Base-by-base conservation (phyloP, 1,140 invertebrate genomes). In the Drosophila sechellia region DNA sequence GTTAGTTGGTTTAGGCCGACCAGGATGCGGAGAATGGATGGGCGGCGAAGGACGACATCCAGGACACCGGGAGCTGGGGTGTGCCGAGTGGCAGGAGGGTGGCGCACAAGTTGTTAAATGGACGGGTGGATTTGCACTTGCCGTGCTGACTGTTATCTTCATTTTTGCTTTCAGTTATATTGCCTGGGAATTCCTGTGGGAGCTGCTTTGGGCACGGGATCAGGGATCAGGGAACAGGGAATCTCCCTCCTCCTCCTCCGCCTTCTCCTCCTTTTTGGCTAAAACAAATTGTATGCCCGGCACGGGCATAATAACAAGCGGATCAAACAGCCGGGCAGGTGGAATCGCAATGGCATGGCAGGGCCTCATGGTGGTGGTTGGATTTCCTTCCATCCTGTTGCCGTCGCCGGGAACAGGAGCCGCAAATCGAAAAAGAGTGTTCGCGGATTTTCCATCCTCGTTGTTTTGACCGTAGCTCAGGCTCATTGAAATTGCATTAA, bases 141-240 rank as follows among this genome's bases (percentile, higher is more conserved):
- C 90, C 78, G 70, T 78, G 72, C 84, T 77, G 79, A 89, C 84
- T 89, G 84, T 87, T 87, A 87, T 91, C 81, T 91, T 91, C 85
- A 84, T 91, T 91, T 91, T 87, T 91, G 85, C 90, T 91, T 91
- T 91, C 90, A 90, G 81, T 90, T 91, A 90, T 91, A 91, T 91
- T 91, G 90, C 90, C 85, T 84, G 85, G 70, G 79, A 90, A 91
- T 91, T 91, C 90, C 90, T 91, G 53, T 76, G 90, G 90, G 90
- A 91, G 61, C 71, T 78, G 42, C 63, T 34, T 27, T 35, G 27
- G 27, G 34, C 31, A 22, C 31, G 45, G 58, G 22, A 65, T 25
- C 61, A 11, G 40, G 65, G 15, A 69, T 39, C 43, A 48, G 57
- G 17, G 11, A 17, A 27, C 15, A 34, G 13, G 43, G 46, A 55